Evolutionary conservation across 2,797 vertebrate species (phyloP), one percentile per base, ranked within the genome.

Genomic region (Morus bassanus): DNA sequence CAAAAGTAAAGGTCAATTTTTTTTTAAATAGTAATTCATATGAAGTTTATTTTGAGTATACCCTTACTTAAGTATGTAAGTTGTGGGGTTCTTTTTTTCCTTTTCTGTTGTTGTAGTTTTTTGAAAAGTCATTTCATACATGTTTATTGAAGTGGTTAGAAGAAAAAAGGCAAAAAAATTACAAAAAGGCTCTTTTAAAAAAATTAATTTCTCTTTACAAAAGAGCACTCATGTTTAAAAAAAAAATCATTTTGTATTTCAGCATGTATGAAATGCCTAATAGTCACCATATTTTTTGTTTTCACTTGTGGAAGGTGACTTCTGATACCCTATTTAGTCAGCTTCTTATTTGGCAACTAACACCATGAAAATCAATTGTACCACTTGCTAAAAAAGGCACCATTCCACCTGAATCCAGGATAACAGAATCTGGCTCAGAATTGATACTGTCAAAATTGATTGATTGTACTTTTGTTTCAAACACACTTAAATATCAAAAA

Each of bases 251-350:
- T 91, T 57, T 43, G 2, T 68, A 41, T 78, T 78, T 89, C 69
- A 76, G n/a, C 5, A 10, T 88, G n/a, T 39, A 59, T 75, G 9
- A 81, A 88, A 81, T 60, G 5, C 31, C 33, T 81, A 37, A 19
- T 37, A 87, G 63, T 90, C 63, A 59, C 81, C 31, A 17, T 50
- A 17, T 41, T 68, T 81, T 73, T 46, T 18, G 3, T n/a, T 87
- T 96, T 74, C 46, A 46, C 3, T 70, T 93, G 63, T 83, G 27
- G 41, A 93, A 89, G 86, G 80, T 91, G 60, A 94, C 80, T 96
- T 91, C 30, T 81, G 69, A 57, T 91, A 77, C 60, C 67, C 75
- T 63, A 3, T 81, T 92, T 88, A 82, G 37, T 63, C 17, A 30
- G 11, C 33, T 88, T 91, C 63, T 92, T 91, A 73, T 76, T 93